These are phyloP conservation scores for Hydrocynus forskahlii DNA, from an alignment of 2,797 vertebrate species.

Conservation along the genomic window DNA sequence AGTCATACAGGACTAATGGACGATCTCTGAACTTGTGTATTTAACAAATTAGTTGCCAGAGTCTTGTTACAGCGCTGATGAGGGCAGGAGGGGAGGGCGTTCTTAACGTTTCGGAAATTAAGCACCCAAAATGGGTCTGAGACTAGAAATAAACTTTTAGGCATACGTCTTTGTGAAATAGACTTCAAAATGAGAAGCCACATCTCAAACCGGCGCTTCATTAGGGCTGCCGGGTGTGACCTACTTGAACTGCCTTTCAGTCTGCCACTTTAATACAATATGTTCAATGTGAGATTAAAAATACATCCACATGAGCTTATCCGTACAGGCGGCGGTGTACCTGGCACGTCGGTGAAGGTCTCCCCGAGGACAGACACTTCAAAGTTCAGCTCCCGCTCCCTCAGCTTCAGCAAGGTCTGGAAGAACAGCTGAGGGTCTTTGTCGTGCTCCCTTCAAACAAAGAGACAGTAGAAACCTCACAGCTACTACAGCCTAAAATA, in stretches of 20 bases:
- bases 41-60: constrained; percentile 50
- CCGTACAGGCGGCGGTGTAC: constrained; percentile 70
- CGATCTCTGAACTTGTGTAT: constrained; percentile 61
- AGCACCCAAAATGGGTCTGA: neutral
- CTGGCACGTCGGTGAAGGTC: constrained; percentile 91
- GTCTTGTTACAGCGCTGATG: neutral
- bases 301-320: constrained; percentile 27
- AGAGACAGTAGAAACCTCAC: constrained; percentile 33
- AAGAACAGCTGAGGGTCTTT: constrained; percentile 95
- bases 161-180: neutral
- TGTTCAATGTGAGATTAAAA: constrained; percentile 8
- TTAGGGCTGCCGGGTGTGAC: neutral
- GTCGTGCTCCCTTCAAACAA: constrained; percentile 90
- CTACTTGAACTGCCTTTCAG: constrained; percentile 2
- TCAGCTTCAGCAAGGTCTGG: constrained; percentile 86
- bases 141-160: neutral
- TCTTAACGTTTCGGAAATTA: too few relatives aligned
- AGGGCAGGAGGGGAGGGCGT: neutral
- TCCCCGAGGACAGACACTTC: constrained; percentile 91
- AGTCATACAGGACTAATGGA: constrained; percentile 58
- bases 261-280: constrained; percentile 13
- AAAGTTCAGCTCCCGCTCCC: constrained; percentile 82
- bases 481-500: constrained; percentile 1
- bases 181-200: neutral
- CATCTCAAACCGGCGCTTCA: neutral